Evolutionary conservation across 2,888 invertebrate genomes (phyloP).

Genomic region (Perithous albicinctus): DNA sequence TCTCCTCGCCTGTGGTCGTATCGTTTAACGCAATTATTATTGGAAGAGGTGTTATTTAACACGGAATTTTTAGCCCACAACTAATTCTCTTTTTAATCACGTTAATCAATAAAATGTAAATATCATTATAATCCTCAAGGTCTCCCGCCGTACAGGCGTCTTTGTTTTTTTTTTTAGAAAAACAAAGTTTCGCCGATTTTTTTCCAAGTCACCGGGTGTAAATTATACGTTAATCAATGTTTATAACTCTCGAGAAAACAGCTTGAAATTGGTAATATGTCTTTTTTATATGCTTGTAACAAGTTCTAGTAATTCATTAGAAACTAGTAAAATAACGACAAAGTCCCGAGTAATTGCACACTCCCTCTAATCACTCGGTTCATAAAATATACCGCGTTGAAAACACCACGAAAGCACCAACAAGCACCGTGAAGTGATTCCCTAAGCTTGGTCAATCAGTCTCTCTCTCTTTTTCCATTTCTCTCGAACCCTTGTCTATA

Average conservation of each 20-base stretch:
- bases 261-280: not conserved
- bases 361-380: not conserved
- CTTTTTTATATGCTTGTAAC: not conserved
- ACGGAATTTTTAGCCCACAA: conserved; percentile 8
- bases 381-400: not conserved
- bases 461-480: conserved; percentile 11
- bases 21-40: conserved; percentile 82
- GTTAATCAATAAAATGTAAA: not conserved
- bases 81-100: not conserved
- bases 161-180: not conserved
- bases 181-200: not conserved
- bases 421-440: not conserved
- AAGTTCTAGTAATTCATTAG: not conserved
- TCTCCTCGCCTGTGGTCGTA: conserved; percentile 81
- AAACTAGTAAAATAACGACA: not conserved
- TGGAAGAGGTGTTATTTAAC: conserved; percentile 65
- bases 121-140: not conserved
- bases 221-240: not conserved
- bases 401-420: conserved; percentile 10
- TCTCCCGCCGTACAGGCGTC: not conserved
- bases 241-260: not conserved
- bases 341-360: not conserved
- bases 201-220: not conserved
- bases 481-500: not conserved
- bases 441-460: not conserved